Evolutionary conservation across 64 coral and sea anemone species (phyloP).

Genomic region (Montipora cactus): DNA sequence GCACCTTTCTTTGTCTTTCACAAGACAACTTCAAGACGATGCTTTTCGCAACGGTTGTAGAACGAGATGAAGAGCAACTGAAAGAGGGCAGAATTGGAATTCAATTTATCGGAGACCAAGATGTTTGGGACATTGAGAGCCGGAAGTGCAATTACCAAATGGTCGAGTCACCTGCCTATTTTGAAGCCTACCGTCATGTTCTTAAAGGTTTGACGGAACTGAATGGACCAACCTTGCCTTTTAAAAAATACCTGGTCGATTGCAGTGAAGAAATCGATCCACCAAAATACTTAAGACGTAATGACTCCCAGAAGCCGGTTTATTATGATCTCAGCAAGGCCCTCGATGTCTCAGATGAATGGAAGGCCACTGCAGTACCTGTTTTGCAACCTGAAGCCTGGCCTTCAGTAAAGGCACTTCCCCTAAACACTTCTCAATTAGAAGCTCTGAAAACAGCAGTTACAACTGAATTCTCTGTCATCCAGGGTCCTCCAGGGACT

Average conservation of each 20-base stretch:
- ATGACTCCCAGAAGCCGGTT: neutral
- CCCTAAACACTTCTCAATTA: conserved; percentile 76
- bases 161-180: conserved; percentile 68
- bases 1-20: conserved; percentile 81
- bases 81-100: neutral
- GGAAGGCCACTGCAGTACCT: conserved; percentile 30
- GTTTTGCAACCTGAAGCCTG: conserved; percentile 59
- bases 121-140: conserved; percentile 52
- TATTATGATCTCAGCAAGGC: conserved; percentile 55
- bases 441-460: conserved; percentile 82
- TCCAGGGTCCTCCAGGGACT: conserved; percentile 94
- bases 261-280: conserved; percentile 26
- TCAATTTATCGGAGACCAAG: conserved; percentile 32
- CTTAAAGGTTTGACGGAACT: conserved; percentile 65
- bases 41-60: conserved; percentile 75
- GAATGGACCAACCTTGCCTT: neutral
- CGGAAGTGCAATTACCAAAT: conserved; percentile 11
- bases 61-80: conserved; percentile 46
- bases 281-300: conserved; percentile 34
- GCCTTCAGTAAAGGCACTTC: conserved; percentile 52
- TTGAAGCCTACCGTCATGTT: conserved; percentile 76
- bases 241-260: conserved; percentile 16
- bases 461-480: conserved; percentile 88
- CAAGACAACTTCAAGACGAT: conserved; percentile 77
- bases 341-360: conserved; percentile 2